These are phyloP conservation scores for Catocala nupta DNA, from an alignment of 2,888 invertebrate species.

Conservation along the genomic window DNA sequence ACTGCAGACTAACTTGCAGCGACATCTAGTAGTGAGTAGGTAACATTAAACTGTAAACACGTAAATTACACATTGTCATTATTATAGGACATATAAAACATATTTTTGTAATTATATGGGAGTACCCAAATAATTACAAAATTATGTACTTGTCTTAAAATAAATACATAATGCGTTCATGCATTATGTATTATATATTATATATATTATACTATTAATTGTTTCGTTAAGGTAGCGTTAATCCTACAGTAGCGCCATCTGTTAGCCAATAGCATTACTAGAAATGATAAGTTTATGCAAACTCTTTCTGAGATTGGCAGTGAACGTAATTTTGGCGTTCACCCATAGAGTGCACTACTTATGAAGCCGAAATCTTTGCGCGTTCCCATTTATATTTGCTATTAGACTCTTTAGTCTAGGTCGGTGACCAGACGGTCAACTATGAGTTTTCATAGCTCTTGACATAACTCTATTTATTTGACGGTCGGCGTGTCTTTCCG, in stretches of 20 bases:
- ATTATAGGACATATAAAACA: too few species aligned
- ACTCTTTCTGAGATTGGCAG: not conserved
- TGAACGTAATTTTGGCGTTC: conserved; percentile 30
- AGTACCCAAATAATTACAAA: too few species aligned
- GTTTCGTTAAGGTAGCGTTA: not conserved
- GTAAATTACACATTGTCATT: not conserved
- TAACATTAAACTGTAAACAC: not conserved
- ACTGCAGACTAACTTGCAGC: not conserved
- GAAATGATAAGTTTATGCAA: conserved; percentile 10
- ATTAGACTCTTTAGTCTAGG: too few species aligned
- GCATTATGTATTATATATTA: too few species aligned
- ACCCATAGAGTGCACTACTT: conserved; percentile 42
- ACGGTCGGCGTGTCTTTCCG: too few species aligned
- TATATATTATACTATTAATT: too few species aligned
- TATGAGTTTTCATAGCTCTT: too few species aligned
- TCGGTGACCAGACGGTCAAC: too few species aligned
- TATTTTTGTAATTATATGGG: too few species aligned
- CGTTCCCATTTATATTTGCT: not conserved
- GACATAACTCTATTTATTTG: too few species aligned
- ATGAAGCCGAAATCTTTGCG: not conserved
- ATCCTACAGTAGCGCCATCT: conserved; percentile 54
- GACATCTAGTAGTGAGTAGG: conserved; percentile 8
- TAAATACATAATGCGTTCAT: too few species aligned
- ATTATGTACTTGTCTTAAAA: too few species aligned
- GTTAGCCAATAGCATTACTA: conserved; percentile 53